A percentile compares a stretch with the other conserved stretches of the same genome.
Conservation (phyloP, 2,888 invertebrate species). For the Hedya salicella region DNA sequence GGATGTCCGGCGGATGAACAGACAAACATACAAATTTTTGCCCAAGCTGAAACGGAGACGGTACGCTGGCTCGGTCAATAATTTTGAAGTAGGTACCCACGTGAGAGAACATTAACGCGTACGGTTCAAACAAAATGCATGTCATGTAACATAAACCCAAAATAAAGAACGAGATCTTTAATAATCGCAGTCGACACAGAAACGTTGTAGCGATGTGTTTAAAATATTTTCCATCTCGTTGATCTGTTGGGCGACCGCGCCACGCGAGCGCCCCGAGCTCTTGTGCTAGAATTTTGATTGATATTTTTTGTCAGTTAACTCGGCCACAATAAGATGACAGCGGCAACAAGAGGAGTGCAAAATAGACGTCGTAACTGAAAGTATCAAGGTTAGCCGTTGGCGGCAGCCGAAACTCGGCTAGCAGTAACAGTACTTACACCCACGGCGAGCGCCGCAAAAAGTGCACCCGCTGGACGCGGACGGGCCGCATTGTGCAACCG, state of each 20-base stretch:
- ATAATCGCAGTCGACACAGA: slow-evolving; percentile 66
- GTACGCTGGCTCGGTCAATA: too few species aligned
- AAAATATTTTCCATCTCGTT: slow-evolving; percentile 64
- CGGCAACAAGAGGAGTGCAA: slow-evolving; percentile 82
- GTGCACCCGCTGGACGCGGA: slow-evolving; percentile 66
- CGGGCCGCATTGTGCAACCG: slow-evolving; percentile 71
- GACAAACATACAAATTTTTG: too few species aligned
- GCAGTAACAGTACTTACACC: slow-evolving; percentile 76
- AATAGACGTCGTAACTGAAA: slow-evolving; percentile 83
- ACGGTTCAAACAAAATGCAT: slow-evolving; percentile 22
- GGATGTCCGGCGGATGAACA: too few species aligned
- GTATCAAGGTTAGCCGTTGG: slow-evolving; percentile 82
- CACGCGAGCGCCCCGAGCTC: slow-evolving; percentile 73
- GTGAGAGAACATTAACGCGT: slow-evolving; percentile 15
- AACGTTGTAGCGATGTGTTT: slow-evolving; percentile 57
- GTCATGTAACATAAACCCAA: slow-evolving; percentile 62
- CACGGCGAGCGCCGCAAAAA: slow-evolving; percentile 72
- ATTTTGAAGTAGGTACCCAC: background rate
- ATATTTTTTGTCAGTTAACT: slow-evolving; percentile 84
- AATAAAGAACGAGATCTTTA: slow-evolving; percentile 66
- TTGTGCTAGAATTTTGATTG: slow-evolving; percentile 85
- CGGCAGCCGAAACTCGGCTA: slow-evolving; percentile 79
- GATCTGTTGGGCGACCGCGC: slow-evolving; percentile 68
- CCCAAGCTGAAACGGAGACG: too few species aligned
- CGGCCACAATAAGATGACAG: slow-evolving; percentile 83